Evolutionary conservation across 2,888 invertebrate species (phyloP), one percentile per base, ranked within the genome.

Genomic region (Campoplex capitator): DNA sequence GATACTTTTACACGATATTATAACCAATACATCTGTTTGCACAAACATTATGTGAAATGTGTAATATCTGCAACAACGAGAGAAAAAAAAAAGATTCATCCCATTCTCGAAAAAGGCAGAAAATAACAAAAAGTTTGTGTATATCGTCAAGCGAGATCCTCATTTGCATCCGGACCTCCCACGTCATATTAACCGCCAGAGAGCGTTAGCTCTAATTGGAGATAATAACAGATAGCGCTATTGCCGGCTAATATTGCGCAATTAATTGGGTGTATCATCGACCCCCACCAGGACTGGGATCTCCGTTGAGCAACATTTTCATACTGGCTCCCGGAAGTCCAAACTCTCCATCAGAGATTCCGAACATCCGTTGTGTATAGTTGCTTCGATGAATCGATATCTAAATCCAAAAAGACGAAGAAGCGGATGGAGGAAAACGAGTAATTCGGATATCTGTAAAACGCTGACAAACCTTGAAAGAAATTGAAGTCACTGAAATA

Each of bases 191-290:
- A 91, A 90, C 88, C 82, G 75, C 76, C 87, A 89, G 89, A 92
- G 90, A 90, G n/a, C 90, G 90, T 92, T 90, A 91, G 92, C 90
- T 90, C 88, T 91, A 91, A 92, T 90, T 89, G 89, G 88, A 88
- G 91, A 90, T 90, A 90, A 89, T 90, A 88, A 89, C 84, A 85
- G 83, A 79, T 74, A 80, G 56, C 80, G 83, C 80, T 76, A 86
- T 58, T 32, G 28, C 84, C 73, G 83, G 73, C 86, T 70, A 70
- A 56, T 42, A 68, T 83, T 35, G 62, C 58, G n/a, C 42, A n/a
- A 70, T 68, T 88, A 88, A 88, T 88, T 88, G 80, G 73, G 85
- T 77, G 80, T 80, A 38, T 76, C 32, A 80, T 74, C 51, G 75
- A n/a, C 56, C 73, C 73, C 45, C 32, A 45, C 28, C 56, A 58